phyloP scores from a whole-genome alignment of 2,797 vertebrate genomes.

The Meriones psammophilus region DNA sequence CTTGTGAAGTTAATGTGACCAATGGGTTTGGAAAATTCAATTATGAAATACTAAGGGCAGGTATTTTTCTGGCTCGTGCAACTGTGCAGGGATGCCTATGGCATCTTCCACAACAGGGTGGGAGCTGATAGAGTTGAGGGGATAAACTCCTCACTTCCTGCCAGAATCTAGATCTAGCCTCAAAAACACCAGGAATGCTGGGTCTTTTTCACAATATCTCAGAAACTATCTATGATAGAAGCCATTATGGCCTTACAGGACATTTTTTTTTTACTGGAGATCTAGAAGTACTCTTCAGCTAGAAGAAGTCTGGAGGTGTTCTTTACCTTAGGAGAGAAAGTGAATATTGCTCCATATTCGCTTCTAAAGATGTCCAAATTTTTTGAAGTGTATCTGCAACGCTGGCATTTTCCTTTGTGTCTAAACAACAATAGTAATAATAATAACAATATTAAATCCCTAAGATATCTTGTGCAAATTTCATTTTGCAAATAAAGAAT shows the following conservation, averaged over 20 bases:
- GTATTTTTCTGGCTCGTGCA: background rate
- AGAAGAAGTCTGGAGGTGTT: background rate
- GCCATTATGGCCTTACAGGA: background rate
- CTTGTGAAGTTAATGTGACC: background rate
- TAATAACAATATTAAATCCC: slow-evolving; percentile 64
- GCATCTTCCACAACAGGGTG: background rate
- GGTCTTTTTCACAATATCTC: background rate
- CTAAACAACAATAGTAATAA: slow-evolving; percentile 85
- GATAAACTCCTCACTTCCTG: background rate
- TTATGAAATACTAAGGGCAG: background rate
- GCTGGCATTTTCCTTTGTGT: slow-evolving; percentile 90
- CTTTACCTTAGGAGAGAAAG: slow-evolving; percentile 92
- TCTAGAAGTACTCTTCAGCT: slow-evolving; percentile 81
- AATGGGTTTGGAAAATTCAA: background rate
- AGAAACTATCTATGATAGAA: background rate
- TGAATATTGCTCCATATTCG: slow-evolving; percentile 90
- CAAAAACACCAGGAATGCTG: background rate
- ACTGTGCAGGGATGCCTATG: background rate
- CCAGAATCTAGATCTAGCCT: background rate
- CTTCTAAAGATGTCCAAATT: slow-evolving; percentile 91
- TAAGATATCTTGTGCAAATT: background rate
- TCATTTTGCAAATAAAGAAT: slow-evolving; percentile 3
- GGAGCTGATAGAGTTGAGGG: background rate
- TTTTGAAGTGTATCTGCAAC: slow-evolving; percentile 90
- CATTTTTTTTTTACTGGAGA: background rate